These are phyloP conservation scores for Pantherophis alleghaniensis DNA, from an alignment of 2,797 vertebrate species.

Conservation along the genomic window DNA sequence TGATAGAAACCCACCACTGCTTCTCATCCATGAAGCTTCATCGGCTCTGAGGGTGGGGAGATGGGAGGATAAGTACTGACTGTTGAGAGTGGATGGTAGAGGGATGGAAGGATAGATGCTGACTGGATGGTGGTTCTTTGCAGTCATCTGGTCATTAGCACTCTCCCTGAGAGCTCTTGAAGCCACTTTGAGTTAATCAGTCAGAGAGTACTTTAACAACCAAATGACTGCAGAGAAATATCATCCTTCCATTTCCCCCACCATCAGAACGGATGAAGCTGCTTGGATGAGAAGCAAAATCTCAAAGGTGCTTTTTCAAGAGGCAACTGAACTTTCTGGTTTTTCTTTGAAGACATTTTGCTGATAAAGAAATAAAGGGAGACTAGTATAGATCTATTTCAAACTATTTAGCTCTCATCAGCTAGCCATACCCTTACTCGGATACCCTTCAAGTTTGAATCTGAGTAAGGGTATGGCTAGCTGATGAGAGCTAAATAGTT, in stretches of 20 bases:
- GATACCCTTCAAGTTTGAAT: too few species aligned
- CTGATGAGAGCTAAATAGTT: too few species aligned
- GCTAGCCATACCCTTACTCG: too few species aligned
- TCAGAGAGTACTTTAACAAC: neutral
- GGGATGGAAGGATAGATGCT: neutral
- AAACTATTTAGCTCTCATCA: too few species aligned
- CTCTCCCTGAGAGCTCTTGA: neutral
- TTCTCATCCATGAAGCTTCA: neutral
- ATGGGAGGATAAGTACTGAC: neutral
- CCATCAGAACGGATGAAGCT: neutral
- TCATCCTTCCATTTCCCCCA: neutral
- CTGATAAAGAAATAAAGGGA: too few species aligned
- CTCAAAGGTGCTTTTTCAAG: too few species aligned
- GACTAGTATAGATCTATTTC: too few species aligned
- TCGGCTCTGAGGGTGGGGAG: neutral
- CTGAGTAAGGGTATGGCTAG: too few species aligned
- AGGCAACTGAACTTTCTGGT: too few species aligned
- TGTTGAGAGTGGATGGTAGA: neutral
- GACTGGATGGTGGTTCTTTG: neutral
- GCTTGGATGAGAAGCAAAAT: neutral
- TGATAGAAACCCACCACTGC: too few species aligned
- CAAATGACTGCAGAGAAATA: neutral
- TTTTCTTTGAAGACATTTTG: too few species aligned
- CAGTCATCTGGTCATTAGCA: neutral
- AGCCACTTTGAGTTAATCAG: neutral